Evolutionary conservation across 2,888 invertebrate species (phyloP), one percentile per base, ranked within the genome.

Genomic region (Drosophila paracracens): DNA sequence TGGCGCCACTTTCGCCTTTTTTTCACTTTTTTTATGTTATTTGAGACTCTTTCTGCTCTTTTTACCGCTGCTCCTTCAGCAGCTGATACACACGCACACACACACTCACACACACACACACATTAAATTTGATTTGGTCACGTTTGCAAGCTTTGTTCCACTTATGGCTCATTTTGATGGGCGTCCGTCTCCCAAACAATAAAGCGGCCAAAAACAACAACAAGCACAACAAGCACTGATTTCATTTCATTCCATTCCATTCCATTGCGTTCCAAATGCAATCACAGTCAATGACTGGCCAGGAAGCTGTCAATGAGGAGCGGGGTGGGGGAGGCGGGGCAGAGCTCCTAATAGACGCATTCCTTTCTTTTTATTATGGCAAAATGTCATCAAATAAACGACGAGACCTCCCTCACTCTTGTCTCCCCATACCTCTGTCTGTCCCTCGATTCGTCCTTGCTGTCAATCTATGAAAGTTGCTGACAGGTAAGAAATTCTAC

Each of bases 91-190:
- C 50, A 65, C n/a, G 11, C 29, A 25, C 27, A 48, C 48, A 27
- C 27, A 29, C 27, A 43, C 43, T 1, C 18, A 29, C 16, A 18
- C 51, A 11, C 35, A 27, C 27, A 36, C 72, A 81, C 79, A 83
- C 92, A 91, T 92, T 91, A 91, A 91, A 92, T 90, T 92, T 92
- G 92, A 92, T 92, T 92, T 91, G 92, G 92, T 92, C 92, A 92
- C 92, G 92, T 92, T 90, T 82, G 67, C 82, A 80, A 91, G 92
- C 92, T 92, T 92, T 92, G 92, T 89, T 92, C 91, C 92, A 92
- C 92, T 92, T 92, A 92, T 92, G 91, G 91, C 91, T 91, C 92
- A 92, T 92, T 92, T 91, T 85, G 77, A 76, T 65, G 63, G 56
- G 68, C 74, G 69, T 60, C n/a, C 57, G 59, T 29, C 43, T 29